A percentile compares a stretch with the other conserved stretches of the same genome.
These are phyloP conservation scores for Phymastichus coffea DNA, from an alignment of 1,140 invertebrate species.

Conservation along the genomic window DNA sequence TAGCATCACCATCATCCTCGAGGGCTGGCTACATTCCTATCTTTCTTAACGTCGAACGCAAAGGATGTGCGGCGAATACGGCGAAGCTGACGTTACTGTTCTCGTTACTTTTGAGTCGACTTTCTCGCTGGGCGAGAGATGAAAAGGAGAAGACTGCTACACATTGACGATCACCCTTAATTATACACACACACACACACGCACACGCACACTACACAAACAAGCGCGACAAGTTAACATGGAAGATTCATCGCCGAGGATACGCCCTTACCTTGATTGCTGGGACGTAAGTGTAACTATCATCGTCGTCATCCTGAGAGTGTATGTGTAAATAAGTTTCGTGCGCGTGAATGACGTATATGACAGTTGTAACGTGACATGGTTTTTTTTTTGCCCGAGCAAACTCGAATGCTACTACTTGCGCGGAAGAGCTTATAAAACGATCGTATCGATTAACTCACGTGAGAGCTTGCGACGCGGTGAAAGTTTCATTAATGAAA, in stretches of 20 bases:
- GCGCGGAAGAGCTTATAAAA: too few species aligned
- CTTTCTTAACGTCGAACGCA: too few species aligned
- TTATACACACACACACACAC: background rate
- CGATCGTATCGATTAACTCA: too few species aligned
- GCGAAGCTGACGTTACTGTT: too few species aligned
- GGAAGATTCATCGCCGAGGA: conserved; percentile 51
- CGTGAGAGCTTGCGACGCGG: too few species aligned
- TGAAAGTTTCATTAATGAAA: too few species aligned
- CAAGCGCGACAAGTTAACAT: conserved; percentile 37
- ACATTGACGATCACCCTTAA: conserved; percentile 18
- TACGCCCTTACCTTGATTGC: conserved; percentile 52
- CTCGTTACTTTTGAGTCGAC: too few species aligned
- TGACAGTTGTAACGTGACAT: too few species aligned
- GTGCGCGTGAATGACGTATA: too few species aligned
- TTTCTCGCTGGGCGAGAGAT: conserved; percentile 30
- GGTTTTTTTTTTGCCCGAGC: too few species aligned
- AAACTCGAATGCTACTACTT: too few species aligned
- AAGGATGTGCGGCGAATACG: conserved; percentile 25
- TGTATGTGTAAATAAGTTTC: background rate
- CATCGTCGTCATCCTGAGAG: background rate
- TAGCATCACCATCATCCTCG: background rate
- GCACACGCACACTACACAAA: background rate
- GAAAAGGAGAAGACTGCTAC: conserved; percentile 42
- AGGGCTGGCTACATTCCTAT: too few species aligned
- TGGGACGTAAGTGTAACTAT: conserved; percentile 53